Evolutionary conservation across 2,888 invertebrate genomes (phyloP).

Genomic region (Drosophila algonquin): DNA sequence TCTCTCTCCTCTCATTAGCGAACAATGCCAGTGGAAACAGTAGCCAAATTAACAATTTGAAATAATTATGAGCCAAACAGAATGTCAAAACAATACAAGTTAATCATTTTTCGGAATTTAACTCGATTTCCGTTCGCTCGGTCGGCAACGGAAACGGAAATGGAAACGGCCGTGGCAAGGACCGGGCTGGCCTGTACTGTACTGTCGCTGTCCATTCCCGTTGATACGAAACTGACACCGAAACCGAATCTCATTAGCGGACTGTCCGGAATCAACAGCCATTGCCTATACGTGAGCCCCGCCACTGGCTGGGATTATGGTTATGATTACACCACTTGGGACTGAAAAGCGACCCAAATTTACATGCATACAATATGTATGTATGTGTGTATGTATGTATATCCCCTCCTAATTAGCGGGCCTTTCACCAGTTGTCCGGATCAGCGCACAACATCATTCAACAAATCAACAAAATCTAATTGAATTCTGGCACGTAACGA

Average conservation of each 20-base stretch:
- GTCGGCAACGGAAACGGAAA: not conserved
- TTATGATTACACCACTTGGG: conserved; percentile 34
- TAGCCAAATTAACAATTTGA: not conserved
- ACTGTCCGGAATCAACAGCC: conserved; percentile 16
- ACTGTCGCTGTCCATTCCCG: not conserved
- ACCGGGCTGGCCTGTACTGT: not conserved
- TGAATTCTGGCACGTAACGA: conserved; percentile 10
- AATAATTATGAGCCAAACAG: not conserved
- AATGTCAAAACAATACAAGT: conserved; percentile 1
- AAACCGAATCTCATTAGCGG: conserved; percentile 24
- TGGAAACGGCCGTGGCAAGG: no score
- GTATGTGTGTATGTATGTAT: conserved; percentile 12
- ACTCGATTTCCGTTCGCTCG: conserved; percentile 3
- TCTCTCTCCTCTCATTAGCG: not conserved
- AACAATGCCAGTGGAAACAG: not conserved
- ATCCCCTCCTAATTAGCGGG: conserved; percentile 37
- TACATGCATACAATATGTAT: not conserved
- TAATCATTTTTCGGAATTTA: conserved; percentile 12
- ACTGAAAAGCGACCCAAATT: conserved; percentile 17
- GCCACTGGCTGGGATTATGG: conserved; percentile 40
- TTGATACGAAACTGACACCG: not conserved
- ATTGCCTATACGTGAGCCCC: conserved; percentile 13
- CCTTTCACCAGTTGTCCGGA: conserved; percentile 5
- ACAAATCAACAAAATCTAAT: conserved; percentile 17
- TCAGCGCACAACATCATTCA: conserved; percentile 7